These are phyloP conservation scores for Zaprionus capensis DNA, from an alignment of 1,140 invertebrate genomes.

Conservation along the genomic window DNA sequence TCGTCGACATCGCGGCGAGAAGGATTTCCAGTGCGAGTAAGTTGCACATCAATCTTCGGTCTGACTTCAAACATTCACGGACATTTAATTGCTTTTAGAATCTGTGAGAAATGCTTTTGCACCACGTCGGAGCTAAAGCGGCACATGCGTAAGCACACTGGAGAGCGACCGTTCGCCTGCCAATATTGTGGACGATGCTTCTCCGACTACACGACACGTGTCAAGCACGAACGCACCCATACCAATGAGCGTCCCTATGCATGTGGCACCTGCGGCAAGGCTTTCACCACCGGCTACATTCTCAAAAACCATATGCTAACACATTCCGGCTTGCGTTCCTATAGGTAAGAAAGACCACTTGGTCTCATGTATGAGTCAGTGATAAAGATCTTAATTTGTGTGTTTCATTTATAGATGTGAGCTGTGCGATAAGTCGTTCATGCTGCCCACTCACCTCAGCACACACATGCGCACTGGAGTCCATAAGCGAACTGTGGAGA, in stretches of 20 bases:
- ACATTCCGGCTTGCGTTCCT: conserved; percentile 74
- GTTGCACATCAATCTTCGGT: conserved; percentile 3
- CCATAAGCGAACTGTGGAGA: conserved; percentile 68
- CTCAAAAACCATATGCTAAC: conserved; percentile 76
- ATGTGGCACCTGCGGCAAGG: conserved; percentile 86
- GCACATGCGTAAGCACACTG: conserved; percentile 74
- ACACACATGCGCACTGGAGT: conserved; percentile 71
- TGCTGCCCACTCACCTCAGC: conserved; percentile 70
- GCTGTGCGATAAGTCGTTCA: conserved; percentile 72
- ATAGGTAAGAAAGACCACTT: conserved; percentile 44
- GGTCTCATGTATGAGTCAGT: neutral
- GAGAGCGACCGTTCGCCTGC: conserved; percentile 71
- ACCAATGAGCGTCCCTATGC: conserved; percentile 86
- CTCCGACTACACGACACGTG: conserved; percentile 72
- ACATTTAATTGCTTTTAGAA: conserved; percentile 33
- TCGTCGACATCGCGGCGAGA: conserved; percentile 71
- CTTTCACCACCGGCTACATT: conserved; percentile 85
- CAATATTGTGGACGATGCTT: conserved; percentile 74
- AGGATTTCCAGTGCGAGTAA: conserved; percentile 75
- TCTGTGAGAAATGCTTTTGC: conserved; percentile 76
- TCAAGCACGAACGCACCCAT: conserved; percentile 85
- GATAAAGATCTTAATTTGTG: neutral
- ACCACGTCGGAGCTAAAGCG: conserved; percentile 76
- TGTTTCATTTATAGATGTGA: conserved; percentile 53
- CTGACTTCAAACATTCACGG: neutral